Base-by-base conservation (phyloP, 2,888 invertebrate genomes). In the Biston stratarius region DNA sequence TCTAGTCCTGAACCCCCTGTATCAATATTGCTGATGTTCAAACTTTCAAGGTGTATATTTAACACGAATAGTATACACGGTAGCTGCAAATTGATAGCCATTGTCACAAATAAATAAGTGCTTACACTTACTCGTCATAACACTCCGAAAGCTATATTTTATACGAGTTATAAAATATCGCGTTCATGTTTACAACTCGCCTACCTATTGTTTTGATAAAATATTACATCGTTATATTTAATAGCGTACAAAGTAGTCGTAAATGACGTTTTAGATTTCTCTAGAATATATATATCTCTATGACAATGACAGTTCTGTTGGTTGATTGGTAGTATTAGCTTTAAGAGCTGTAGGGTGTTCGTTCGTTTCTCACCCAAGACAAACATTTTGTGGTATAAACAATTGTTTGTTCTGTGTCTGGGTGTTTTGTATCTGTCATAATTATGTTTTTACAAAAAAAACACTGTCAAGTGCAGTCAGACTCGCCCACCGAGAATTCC, bases 111-210 rank as follows among this genome's bases (percentile, higher is more conserved):
- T 15, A 3, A 33, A 9, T 15, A 3, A 33, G 33, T 49, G 33
- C 5, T 49, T 42, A 24, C 10, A 55, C 55, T n/a, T 52, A 44
- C 52, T 24, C 44, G 40, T 65, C 56, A 45, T 56, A 56, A 61
- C n/a, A 45, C 45, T 12, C 52, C 34, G 47, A 24, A 24, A 24
- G 24, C 24, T 1, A 24, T 3, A 24, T 24, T 24, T 24, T 24
- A 24, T 24, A 24, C 24, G 24, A 42, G 24, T 34, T 48, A 60
- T 65, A 60, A 65, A 65, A 61, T 55, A 60, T 64, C 53, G 64
- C 59, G 59, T 51, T n/a, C 64, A 60, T 60, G 64, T 59, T 60
- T 48, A 64, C 64, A 48, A 40, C 51, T 47, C 63, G 11, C 6
- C 55, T 47, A 24, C 36, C 42, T 55, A 64, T 64, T 64, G 64